Conservation (phyloP, 2,113 vertebrate genomes). For the Salminus brasiliensis region DNA sequence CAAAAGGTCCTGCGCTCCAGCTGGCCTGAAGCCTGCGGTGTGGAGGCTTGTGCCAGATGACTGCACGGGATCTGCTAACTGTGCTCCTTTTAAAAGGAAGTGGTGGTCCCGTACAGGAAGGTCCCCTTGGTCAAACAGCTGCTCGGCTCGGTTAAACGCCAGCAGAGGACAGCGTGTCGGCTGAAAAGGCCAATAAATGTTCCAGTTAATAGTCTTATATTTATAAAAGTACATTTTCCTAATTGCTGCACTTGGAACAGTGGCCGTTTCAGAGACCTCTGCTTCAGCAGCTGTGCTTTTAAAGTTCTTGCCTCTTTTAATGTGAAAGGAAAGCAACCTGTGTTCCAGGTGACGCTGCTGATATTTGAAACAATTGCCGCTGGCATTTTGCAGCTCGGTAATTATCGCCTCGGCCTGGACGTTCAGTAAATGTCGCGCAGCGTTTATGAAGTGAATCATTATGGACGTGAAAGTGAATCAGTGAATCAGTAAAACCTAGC, state of each 20-base stretch:
- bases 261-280: not conserved
- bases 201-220: no score
- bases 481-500: not conserved
- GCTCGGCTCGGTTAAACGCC: not conserved
- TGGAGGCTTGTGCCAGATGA: slow-evolving; percentile 21
- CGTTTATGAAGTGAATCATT: slow-evolving; percentile 4
- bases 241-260: not conserved
- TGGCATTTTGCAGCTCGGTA: not conserved
- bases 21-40: slow-evolving; percentile 1
- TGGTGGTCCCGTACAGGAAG: not conserved
- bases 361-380: slow-evolving; percentile 3
- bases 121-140: slow-evolving; percentile 4
- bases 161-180: not conserved
- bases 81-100: slow-evolving; percentile 17
- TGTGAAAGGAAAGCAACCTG: not conserved
- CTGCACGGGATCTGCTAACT: slow-evolving; percentile 6
- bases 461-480: not conserved
- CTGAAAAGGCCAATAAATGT: not conserved
- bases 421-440: not conserved
- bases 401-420: not conserved
- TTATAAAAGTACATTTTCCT: not conserved
- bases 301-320: not conserved
- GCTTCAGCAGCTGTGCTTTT: not conserved
- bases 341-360: not conserved
- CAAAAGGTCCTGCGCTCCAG: not conserved